Evolutionary conservation across 37 sponge, comb jelly and placozoan species (phyloP).

Genomic region (Ephydatia muelleri): DNA sequence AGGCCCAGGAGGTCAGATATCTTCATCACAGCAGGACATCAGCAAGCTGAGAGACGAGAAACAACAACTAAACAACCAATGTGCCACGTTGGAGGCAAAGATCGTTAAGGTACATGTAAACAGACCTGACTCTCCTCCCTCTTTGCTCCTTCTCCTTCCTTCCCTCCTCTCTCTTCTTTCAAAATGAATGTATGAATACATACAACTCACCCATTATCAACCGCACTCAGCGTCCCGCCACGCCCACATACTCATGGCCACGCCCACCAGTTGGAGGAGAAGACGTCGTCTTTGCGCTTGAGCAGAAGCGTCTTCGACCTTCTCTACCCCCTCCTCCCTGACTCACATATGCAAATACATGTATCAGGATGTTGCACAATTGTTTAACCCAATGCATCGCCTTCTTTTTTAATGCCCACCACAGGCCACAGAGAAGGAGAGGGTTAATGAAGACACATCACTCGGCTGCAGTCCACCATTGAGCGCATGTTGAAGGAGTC

Average conservation of each 20-base stretch:
- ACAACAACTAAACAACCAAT: constrained; percentile 17
- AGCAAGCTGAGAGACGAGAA: constrained; percentile 23
- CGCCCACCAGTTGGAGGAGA: constrained; percentile 40
- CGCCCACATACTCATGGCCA: neutral
- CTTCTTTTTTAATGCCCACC: too few relatives aligned
- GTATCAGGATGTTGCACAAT: neutral
- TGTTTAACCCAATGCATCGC: neutral
- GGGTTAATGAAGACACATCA: constrained; percentile 62
- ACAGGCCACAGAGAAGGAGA: constrained; percentile 50
- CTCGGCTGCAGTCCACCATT: constrained; percentile 63
- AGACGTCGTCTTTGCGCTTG: constrained; percentile 56
- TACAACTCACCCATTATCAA: neutral
- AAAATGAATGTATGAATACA: constrained; percentile 34
- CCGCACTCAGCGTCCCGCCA: neutral
- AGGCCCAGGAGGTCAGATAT: constrained; percentile 16
- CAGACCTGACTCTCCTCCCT: constrained; percentile 88
- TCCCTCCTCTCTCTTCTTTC: neutral
- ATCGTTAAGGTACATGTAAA: constrained; percentile 24
- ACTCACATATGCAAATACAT: neutral
- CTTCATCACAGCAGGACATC: constrained; percentile 12
- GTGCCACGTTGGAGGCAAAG: constrained; percentile 22
- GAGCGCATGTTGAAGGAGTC: constrained; percentile 87
- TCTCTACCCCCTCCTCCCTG: neutral
- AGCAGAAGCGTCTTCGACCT: too few relatives aligned
- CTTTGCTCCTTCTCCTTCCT: constrained; percentile 32